Conservation (phyloP, 2,797 vertebrate species). For the Lophotriccus pileatus region DNA sequence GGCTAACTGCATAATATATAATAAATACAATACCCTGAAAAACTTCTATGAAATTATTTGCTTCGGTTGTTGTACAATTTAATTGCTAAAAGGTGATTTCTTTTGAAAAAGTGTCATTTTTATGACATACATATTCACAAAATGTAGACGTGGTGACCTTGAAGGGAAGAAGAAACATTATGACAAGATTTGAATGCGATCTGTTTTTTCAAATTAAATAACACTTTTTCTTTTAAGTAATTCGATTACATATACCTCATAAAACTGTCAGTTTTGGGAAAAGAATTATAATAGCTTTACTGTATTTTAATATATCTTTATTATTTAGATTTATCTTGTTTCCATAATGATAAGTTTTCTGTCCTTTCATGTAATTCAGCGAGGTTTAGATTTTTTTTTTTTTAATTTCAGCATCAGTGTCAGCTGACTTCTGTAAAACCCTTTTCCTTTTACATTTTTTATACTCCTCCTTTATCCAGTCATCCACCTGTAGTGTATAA, state of each 20-base stretch:
- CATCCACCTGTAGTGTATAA: not conserved
- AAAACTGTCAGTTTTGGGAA: conserved; percentile 24
- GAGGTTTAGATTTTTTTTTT: not conserved
- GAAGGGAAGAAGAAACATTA: not conserved
- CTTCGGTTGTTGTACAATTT: not conserved
- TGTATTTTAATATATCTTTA: conserved; percentile 39
- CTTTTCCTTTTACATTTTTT: not conserved
- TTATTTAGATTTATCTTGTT: conserved; percentile 43
- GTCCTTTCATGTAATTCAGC: conserved; percentile 18
- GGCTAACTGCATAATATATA: not conserved
- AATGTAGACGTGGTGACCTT: not conserved
- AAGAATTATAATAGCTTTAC: conserved; percentile 28
- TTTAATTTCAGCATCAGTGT: not conserved
- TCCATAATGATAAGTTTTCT: not conserved
- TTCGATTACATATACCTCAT: conserved; percentile 38
- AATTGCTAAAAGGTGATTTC: not conserved
- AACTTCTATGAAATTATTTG: not conserved
- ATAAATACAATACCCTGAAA: not conserved
- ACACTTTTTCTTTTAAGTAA: not conserved
- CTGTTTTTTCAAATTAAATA: conserved; percentile 26
- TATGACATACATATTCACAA: not conserved
- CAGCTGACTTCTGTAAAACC: not conserved
- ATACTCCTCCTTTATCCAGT: not conserved
- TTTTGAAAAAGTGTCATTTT: not conserved
- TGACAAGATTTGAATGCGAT: not conserved